Evolutionary conservation across 2,888 invertebrate species (phyloP).

Genomic region (Erynnis tages): DNA sequence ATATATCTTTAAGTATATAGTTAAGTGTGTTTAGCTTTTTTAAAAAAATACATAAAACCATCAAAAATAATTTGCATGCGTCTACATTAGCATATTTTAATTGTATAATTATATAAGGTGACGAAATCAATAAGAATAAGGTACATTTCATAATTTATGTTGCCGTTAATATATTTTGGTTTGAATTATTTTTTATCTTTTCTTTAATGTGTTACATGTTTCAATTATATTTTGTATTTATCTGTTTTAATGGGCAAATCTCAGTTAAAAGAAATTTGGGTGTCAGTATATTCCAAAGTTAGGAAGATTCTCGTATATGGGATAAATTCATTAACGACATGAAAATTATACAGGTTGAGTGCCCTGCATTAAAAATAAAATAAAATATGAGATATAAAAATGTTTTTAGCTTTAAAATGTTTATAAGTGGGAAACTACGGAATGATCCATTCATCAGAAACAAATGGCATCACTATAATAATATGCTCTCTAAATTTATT

Average conservation of each 20-base stretch:
- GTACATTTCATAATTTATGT: not conserved
- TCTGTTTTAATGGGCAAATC: too few species aligned
- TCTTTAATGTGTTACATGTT: not conserved
- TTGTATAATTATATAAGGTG: not conserved
- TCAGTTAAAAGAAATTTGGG: not conserved
- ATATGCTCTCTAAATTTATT: too few species aligned
- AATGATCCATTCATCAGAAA: too few species aligned
- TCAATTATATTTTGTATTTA: not conserved
- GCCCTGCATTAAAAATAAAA: too few species aligned
- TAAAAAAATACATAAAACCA: conserved; percentile 8
- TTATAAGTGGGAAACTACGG: too few species aligned
- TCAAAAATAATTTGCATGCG: conserved; percentile 23
- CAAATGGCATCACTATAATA: too few species aligned
- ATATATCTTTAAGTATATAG: conserved; percentile 4
- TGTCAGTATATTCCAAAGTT: too few species aligned
- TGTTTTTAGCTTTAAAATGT: too few species aligned
- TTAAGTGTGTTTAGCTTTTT: conserved; percentile 10
- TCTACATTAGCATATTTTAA: not conserved
- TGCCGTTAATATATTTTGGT: not conserved
- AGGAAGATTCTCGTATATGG: too few species aligned
- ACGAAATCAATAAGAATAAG: conserved; percentile 8
- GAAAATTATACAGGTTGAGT: too few species aligned
- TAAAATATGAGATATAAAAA: too few species aligned
- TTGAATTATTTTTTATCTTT: not conserved
- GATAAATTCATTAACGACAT: too few species aligned